Conservation (phyloP, 2,113 vertebrate genomes). For the Tragelaphus scriptus region DNA sequence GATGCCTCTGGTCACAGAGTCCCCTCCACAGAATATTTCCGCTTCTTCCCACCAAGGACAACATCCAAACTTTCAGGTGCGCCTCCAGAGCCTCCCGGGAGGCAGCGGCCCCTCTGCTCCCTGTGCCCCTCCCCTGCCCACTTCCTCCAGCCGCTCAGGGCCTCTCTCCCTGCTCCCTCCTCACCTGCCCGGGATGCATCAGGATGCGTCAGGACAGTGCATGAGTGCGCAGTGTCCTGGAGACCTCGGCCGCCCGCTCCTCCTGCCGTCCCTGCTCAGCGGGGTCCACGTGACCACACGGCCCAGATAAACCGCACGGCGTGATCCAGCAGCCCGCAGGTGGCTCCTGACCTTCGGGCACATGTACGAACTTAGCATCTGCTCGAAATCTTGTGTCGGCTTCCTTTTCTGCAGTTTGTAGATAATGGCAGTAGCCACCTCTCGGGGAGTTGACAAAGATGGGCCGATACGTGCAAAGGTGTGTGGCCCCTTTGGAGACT, state of each 20-base stretch:
- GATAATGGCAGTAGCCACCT: rapidly evolving
- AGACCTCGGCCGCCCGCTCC: rapidly evolving
- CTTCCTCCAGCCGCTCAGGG: rapidly evolving
- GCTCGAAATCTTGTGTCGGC: rapidly evolving
- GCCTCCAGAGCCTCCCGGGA: background rate
- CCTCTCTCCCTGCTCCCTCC: too few relatives aligned
- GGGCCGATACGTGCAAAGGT: rapidly evolving
- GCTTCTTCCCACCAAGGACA: background rate
- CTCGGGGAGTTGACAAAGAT: rapidly evolving
- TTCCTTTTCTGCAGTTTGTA: background rate
- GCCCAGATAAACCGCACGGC: rapidly evolving
- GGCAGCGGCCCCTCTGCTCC: rapidly evolving
- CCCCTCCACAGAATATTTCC: rapidly evolving
- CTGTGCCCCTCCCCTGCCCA: rapidly evolving
- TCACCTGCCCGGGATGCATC: rapidly evolving
- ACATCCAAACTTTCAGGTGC: too few relatives aligned
- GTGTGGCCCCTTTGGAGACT: background rate
- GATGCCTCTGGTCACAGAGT: too few relatives aligned
- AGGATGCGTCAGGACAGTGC: rapidly evolving
- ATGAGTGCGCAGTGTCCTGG: rapidly evolving
- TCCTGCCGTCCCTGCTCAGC: rapidly evolving
- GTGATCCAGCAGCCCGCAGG: rapidly evolving
- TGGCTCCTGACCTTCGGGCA: rapidly evolving
- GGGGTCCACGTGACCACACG: rapidly evolving
- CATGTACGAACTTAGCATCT: rapidly evolving